Evolutionary conservation across 2,888 invertebrate genomes (phyloP).

Genomic region (Drosophila paranaensis): DNA sequence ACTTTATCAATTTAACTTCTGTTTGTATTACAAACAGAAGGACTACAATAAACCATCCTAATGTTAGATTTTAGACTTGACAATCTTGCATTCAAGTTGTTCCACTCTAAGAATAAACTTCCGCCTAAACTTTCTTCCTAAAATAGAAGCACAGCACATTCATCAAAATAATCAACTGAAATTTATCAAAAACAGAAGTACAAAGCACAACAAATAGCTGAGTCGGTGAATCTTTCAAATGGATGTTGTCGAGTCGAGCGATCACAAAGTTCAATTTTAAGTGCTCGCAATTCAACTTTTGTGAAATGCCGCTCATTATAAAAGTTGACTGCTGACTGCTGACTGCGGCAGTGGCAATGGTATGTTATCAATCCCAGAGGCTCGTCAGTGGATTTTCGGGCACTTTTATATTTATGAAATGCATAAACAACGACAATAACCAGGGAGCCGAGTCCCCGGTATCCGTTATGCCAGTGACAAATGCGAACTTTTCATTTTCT

Average conservation of each 20-base stretch:
- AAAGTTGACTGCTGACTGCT: conserved; percentile 7
- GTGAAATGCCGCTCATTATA: conserved; percentile 45
- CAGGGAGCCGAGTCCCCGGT: conserved; percentile 28
- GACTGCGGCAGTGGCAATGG: neutral
- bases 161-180: neutral
- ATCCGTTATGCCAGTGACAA: conserved; percentile 56
- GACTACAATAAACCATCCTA: too few relatives aligned
- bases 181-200: neutral
- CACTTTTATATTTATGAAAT: conserved; percentile 71
- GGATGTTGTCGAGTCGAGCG: conserved; percentile 19
- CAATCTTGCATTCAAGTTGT: neutral
- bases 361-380: conserved; percentile 48
- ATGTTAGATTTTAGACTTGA: too few relatives aligned
- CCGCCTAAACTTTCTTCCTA: neutral
- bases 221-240: conserved; percentile 4
- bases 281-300: conserved; percentile 41
- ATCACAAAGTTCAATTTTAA: conserved; percentile 42
- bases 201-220: neutral
- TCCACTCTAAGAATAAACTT: neutral
- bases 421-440: conserved; percentile 59
- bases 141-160: neutral
- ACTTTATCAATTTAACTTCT: neutral
- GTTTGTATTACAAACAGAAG: too few relatives aligned
- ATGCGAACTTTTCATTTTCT: conserved; percentile 63
- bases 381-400: conserved; percentile 58